Evolutionary conservation across 2,113 vertebrate species (phyloP).

Genomic region (Falco punctatus): DNA sequence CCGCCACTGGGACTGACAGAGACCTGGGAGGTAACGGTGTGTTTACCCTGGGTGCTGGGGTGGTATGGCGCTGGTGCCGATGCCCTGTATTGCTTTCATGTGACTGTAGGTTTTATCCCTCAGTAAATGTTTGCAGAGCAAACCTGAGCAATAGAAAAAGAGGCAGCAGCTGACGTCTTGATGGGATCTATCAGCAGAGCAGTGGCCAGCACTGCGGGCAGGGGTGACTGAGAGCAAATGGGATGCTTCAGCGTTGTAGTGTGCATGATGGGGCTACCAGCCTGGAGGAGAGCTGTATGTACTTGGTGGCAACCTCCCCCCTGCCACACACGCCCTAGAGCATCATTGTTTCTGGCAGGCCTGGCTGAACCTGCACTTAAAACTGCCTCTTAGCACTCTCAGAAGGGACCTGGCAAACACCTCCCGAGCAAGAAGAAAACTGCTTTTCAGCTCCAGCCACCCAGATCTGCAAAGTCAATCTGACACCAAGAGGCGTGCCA

Average conservation of each 20-base stretch:
- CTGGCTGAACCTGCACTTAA: not conserved
- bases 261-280: not conserved
- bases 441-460: not conserved
- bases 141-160: not conserved
- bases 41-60: not conserved
- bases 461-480: not conserved
- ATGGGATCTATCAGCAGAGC: not conserved
- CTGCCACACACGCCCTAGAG: not conserved
- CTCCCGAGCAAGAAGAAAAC: not conserved
- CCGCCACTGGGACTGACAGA: accelerated
- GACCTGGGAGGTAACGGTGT: not conserved
- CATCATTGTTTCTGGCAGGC: not conserved
- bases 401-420: not conserved
- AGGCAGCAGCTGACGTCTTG: not conserved
- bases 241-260: not conserved
- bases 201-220: accelerated
- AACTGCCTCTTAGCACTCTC: not conserved
- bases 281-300: accelerated
- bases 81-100: not conserved
- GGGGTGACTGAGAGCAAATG: not conserved
- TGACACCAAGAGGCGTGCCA: not conserved
- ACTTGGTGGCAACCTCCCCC: not conserved
- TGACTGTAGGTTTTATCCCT: not conserved
- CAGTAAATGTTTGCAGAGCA: not conserved
- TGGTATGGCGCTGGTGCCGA: accelerated